A percentile compares a stretch with the other conserved stretches of the same genome.
Conservation (phyloP, 1,140 invertebrate species). For the Medauroidea extradentata region DNA sequence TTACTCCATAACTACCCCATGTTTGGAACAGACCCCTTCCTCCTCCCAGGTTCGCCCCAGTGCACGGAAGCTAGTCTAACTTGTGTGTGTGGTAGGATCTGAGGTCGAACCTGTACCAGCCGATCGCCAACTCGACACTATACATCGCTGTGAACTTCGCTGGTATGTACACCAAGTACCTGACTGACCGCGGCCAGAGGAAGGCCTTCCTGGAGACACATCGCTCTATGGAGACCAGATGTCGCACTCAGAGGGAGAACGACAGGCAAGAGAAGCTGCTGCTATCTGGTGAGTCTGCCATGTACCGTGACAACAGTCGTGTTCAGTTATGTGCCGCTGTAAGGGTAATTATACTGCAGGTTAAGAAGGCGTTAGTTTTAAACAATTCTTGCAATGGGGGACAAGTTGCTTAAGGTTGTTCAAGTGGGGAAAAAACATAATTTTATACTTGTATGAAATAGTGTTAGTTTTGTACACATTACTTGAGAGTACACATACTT, state of each 20-base stretch:
- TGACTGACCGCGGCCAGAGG: constrained; percentile 90
- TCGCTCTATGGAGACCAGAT: constrained; percentile 90
- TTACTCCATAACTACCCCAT: too few species aligned
- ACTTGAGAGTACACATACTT: too few species aligned
- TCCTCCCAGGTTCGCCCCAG: background rate
- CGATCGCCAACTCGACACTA: constrained; percentile 72
- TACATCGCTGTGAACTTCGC: constrained; percentile 88
- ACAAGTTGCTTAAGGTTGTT: too few species aligned
- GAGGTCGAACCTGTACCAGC: constrained; percentile 48
- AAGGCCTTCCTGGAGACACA: constrained; percentile 95
- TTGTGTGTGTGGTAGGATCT: background rate
- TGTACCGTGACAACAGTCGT: too few species aligned
- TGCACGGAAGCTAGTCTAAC: background rate
- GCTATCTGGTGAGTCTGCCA: constrained; percentile 63
- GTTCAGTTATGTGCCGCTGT: too few species aligned
- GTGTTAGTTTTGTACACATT: too few species aligned
- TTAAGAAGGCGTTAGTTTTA: too few species aligned
- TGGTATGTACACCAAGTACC: constrained; percentile 94
- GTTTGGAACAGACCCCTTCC: too few species aligned
- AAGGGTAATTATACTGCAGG: too few species aligned
- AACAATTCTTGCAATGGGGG: too few species aligned
- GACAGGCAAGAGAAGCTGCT: constrained; percentile 90
- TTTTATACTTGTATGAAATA: too few species aligned
- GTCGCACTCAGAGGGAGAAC: constrained; percentile 88
- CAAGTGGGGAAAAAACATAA: too few species aligned